These are phyloP conservation scores for Simalia tracyae DNA, from an alignment of 2,797 vertebrate genomes.

Conservation along the genomic window DNA sequence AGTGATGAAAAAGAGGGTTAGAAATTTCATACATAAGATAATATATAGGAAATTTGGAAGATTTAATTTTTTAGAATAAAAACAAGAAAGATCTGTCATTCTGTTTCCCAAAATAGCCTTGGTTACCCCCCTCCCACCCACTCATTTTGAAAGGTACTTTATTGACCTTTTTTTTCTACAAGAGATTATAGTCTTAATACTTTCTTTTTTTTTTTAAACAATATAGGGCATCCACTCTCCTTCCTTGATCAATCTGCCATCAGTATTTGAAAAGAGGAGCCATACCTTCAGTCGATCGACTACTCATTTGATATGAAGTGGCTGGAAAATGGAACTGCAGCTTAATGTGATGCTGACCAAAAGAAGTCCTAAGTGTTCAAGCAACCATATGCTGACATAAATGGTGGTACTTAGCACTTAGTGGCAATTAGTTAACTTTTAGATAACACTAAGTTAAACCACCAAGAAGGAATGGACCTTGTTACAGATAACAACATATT, in stretches of 20 bases:
- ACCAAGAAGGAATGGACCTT: conserved; percentile 42
- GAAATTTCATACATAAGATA: not conserved
- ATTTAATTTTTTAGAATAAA: not conserved
- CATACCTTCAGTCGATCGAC: conserved; percentile 93
- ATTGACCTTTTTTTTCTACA: not conserved
- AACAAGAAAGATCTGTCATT: not conserved
- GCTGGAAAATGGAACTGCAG: not conserved
- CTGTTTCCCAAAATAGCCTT: not conserved
- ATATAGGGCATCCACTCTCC: conserved; percentile 85
- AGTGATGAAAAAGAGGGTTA: not conserved
- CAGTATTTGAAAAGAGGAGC: conserved; percentile 91
- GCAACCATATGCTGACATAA: conserved; percentile 61
- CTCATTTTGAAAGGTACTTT: not conserved
- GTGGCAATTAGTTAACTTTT: conserved; percentile 57
- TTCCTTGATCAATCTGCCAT: conserved; percentile 88
- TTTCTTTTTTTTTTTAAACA: conserved; percentile 29
- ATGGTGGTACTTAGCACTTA: conserved; percentile 76
- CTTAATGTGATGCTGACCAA: conserved; percentile 35
- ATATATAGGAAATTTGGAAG: not conserved
- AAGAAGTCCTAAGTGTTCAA: conserved; percentile 50
- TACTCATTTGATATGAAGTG: conserved; percentile 89
- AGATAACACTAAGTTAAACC: conserved; percentile 70
- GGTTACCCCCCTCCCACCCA: not conserved
- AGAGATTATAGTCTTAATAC: not conserved
- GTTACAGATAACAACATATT: conserved; percentile 52